Conservation (phyloP, 2,888 invertebrate species). For the Fragum fragum region DNA sequence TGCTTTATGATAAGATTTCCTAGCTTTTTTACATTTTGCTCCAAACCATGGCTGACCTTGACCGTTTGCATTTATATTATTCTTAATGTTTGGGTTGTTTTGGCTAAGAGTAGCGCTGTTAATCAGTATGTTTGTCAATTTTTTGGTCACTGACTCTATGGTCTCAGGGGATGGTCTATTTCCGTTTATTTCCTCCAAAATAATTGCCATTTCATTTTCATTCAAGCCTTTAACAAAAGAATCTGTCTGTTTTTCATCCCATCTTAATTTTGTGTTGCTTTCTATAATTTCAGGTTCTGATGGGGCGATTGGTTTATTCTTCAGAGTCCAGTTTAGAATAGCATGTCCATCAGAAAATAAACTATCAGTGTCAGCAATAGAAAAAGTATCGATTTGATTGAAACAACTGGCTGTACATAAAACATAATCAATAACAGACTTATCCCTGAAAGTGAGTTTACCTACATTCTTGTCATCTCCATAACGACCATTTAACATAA, state of each 20-base stretch:
- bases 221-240: too few species aligned
- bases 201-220: too few species aligned
- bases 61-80: not conserved
- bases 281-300: too few species aligned
- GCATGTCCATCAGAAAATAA: conserved; percentile 15
- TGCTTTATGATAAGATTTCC: conserved; percentile 14
- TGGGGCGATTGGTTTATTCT: not conserved
- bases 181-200: too few species aligned
- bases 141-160: too few species aligned
- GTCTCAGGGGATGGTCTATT: too few species aligned
- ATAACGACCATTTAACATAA: conserved; percentile 34
- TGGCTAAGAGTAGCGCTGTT: too few species aligned
- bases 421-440: conserved; percentile 35
- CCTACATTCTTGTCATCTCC: conserved; percentile 15
- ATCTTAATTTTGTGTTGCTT: too few species aligned
- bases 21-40: conserved; percentile 30
- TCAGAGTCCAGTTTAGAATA: not conserved
- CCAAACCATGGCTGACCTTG: conserved; percentile 45
- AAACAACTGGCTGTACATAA: conserved; percentile 18
- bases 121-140: too few species aligned
- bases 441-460: conserved; percentile 22
- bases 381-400: conserved; percentile 8
- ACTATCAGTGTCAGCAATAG: conserved; percentile 13
- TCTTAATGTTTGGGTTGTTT: too few species aligned
- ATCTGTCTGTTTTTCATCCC: too few species aligned